These are phyloP conservation scores for Periophthalmodon schlosseri DNA, from an alignment of 2,113 vertebrate species.

Conservation along the genomic window DNA sequence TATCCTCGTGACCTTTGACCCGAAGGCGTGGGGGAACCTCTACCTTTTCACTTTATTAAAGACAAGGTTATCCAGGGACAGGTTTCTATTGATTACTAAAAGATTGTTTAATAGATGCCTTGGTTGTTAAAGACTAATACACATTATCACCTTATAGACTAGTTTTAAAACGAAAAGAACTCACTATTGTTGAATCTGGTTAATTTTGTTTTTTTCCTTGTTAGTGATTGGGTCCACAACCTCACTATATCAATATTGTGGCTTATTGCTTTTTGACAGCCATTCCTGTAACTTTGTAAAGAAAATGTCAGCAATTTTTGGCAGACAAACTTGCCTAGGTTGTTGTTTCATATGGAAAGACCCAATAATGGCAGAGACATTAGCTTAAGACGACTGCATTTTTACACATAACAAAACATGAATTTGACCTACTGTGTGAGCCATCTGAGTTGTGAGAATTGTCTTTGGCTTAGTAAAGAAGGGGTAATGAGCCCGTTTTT, in stretches of 20 bases:
- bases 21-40: slow-evolving; percentile 23
- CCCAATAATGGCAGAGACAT: too few relatives aligned
- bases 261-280: background rate
- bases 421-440: background rate
- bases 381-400: too few relatives aligned
- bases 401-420: background rate
- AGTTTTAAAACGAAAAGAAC: background rate
- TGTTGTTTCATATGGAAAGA: too few relatives aligned
- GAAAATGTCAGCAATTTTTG: too few relatives aligned
- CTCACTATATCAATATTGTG: background rate
- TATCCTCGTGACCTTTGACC: slow-evolving; percentile 54
- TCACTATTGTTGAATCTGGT: background rate
- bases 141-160: background rate
- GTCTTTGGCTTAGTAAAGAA: slow-evolving; percentile 26
- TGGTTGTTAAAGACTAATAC: slow-evolving; percentile 24
- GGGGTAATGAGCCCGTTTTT: slow-evolving; percentile 48
- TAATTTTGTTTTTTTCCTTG: background rate
- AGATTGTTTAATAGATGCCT: slow-evolving; percentile 63
- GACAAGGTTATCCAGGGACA: slow-evolving; percentile 70
- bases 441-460: slow-evolving; percentile 7
- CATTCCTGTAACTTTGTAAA: background rate
- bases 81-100: slow-evolving; percentile 60
- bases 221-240: background rate
- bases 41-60: slow-evolving; percentile 58
- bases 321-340: too few relatives aligned